phyloP scores from a whole-genome alignment of 1,140 invertebrate species.

The Telenomus remus region DNA sequence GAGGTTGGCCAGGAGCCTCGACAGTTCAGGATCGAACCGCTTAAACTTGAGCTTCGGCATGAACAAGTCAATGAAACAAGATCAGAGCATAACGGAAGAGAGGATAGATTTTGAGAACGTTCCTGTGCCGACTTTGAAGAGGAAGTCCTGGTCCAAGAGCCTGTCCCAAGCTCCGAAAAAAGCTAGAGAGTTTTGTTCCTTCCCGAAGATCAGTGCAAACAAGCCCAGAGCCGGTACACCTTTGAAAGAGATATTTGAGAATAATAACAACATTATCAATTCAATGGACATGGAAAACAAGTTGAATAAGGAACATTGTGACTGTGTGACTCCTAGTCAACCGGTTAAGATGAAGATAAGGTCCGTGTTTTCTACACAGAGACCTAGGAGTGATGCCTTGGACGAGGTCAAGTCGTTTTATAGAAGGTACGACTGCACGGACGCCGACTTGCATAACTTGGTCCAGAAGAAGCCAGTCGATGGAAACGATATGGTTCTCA shows the following conservation, averaged over 20 bases:
- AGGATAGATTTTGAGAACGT: constrained; percentile 21
- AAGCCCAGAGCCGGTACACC: neutral
- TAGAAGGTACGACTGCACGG: neutral
- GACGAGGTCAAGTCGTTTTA: neutral
- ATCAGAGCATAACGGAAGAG: constrained; percentile 1
- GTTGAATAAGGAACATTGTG: no score
- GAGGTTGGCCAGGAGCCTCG: neutral
- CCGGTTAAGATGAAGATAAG: neutral
- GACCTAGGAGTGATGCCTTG: neutral
- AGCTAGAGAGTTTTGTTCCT: constrained; percentile 3
- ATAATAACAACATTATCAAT: constrained; percentile 8
- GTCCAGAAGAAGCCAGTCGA: neutral
- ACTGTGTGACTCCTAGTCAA: neutral
- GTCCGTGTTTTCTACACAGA: neutral
- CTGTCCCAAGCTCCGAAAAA: neutral
- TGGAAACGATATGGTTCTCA: neutral
- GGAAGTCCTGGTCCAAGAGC: constrained; percentile 4
- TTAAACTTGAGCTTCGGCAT: no score
- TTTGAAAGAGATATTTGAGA: neutral
- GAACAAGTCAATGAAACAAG: no score
- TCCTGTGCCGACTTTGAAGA: neutral
- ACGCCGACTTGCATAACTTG: neutral
- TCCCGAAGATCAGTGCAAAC: neutral
- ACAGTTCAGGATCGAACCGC: neutral
- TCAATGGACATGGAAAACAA: neutral